Conservation (phyloP, 1,140 invertebrate species). For the Lepidurus packardi region DNA sequence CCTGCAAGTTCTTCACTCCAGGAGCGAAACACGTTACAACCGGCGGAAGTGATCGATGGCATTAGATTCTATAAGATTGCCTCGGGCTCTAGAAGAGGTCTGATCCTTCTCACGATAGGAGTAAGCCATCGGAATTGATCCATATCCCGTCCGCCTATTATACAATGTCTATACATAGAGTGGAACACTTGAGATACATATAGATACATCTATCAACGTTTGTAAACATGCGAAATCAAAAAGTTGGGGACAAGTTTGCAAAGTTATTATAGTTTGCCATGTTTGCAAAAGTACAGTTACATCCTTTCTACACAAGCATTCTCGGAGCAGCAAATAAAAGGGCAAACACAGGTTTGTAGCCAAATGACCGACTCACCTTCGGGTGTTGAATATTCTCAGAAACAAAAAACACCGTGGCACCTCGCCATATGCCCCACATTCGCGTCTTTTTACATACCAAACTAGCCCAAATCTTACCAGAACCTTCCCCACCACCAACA, state of each 20-base stretch:
- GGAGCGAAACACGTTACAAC: not conserved
- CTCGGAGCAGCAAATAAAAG: not conserved
- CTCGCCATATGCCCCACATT: conserved; percentile 2
- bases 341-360: not conserved
- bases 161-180: not conserved
- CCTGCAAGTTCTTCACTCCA: not conserved
- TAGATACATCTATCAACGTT: not conserved
- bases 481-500: not conserved
- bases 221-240: not conserved
- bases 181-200: no score
- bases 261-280: not conserved
- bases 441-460: not conserved
- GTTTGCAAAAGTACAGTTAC: not conserved
- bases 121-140: not conserved
- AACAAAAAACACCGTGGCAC: not conserved
- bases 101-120: conserved; percentile 1
- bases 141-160: not conserved
- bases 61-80: not conserved
- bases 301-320: not conserved
- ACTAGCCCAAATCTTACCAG: not conserved
- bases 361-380: conserved; percentile 4
- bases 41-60: not conserved
- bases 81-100: not conserved
- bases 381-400: not conserved
- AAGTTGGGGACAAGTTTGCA: not conserved